Conservation (phyloP, 2,888 invertebrate genomes). For the Chironomus tentans region DNA sequence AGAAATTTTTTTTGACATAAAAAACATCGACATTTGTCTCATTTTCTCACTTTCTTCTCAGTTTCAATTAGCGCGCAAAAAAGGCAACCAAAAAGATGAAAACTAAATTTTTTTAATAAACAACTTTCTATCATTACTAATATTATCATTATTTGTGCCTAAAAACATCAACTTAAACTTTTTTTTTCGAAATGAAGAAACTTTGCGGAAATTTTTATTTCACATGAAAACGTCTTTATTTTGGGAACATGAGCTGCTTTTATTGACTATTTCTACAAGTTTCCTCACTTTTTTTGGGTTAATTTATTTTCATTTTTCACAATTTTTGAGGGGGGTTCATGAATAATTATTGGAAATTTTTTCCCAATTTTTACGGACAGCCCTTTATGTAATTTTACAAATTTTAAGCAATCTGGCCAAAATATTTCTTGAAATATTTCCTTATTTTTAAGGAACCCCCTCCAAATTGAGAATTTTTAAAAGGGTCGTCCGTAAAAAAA, state of each 20-base stretch:
- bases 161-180: slow-evolving; percentile 8
- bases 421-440: too few species aligned
- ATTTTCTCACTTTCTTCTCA: neutral
- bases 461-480: too few species aligned
- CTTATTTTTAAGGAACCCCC: too few species aligned
- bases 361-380: too few species aligned
- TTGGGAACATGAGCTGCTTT: neutral
- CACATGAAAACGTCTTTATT: neutral
- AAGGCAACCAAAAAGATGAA: slow-evolving; percentile 9
- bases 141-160: neutral
- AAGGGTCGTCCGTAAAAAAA: neutral
- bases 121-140: neutral
- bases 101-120: slow-evolving; percentile 2
- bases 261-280: neutral
- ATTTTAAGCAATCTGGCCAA: too few species aligned
- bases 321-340: too few species aligned
- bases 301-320: neutral
- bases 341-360: too few species aligned
- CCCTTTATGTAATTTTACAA: too few species aligned
- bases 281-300: neutral
- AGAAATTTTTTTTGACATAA: neutral
- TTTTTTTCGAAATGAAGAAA: neutral
- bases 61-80: neutral
- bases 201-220: too few species aligned
- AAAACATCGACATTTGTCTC: neutral